phyloP scores from a whole-genome alignment of 1,140 invertebrate species.

The Aphelinus atriplicis region DNA sequence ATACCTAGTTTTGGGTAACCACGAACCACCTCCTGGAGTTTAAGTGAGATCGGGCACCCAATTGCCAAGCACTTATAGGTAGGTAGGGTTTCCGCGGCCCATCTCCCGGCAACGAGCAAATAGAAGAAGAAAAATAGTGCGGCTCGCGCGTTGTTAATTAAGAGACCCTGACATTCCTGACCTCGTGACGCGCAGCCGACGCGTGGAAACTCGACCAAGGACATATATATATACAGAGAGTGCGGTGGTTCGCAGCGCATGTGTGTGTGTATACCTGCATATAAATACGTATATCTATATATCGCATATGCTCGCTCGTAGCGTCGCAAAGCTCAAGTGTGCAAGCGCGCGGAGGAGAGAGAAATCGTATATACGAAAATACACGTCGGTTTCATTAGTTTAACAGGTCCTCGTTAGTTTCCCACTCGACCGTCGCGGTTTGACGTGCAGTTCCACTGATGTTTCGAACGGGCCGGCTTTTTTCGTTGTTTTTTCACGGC shows the following conservation, averaged over 20 bases:
- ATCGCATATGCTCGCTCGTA: background rate
- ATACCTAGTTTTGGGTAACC: no score
- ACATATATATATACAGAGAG: background rate
- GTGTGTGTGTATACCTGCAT: no score
- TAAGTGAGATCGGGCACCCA: no score
- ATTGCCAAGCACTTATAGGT: no score
- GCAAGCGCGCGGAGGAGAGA: background rate
- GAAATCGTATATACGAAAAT: background rate
- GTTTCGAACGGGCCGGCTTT: background rate
- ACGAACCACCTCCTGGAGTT: no score
- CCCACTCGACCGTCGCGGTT: background rate
- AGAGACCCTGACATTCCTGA: constrained; percentile 43
- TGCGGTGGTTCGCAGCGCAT: background rate
- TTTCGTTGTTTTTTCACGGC: background rate
- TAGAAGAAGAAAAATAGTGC: no score
- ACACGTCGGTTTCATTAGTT: constrained; percentile 42
- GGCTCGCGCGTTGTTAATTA: constrained; percentile 25
- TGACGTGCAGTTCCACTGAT: background rate
- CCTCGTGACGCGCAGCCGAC: constrained; percentile 26
- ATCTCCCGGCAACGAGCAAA: no score
- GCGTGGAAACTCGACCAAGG: constrained; percentile 37
- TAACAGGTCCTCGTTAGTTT: constrained; percentile 39
- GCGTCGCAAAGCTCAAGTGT: background rate
- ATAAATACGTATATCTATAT: no score
- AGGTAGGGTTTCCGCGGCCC: no score